Conservation (phyloP, 2,888 invertebrate species). For the Caenorhabditis sulstoni region DNA sequence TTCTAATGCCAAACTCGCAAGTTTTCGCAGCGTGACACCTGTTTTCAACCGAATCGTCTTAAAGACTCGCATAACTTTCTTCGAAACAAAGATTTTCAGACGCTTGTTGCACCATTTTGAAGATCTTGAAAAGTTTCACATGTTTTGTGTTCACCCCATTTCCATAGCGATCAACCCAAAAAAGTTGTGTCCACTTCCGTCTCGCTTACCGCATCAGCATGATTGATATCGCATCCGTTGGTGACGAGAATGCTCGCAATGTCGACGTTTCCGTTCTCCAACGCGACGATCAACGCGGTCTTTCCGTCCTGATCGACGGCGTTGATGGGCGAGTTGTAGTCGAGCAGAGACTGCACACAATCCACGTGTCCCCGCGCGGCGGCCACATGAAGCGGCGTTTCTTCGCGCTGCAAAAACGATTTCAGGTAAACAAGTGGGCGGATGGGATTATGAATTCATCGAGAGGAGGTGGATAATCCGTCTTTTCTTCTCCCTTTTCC, state of each 20-base stretch:
- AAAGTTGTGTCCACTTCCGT: too few species aligned
- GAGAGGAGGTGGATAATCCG: not conserved
- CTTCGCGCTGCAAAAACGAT: slow-evolving; percentile 82
- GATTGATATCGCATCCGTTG: slow-evolving; percentile 84
- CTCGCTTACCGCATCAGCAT: slow-evolving; percentile 78
- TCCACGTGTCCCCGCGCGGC: slow-evolving; percentile 83
- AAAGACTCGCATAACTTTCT: too few species aligned
- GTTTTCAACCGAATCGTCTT: too few species aligned
- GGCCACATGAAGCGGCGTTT: slow-evolving; percentile 83
- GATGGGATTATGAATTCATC: not conserved
- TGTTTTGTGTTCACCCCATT: too few species aligned
- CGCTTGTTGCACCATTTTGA: too few species aligned
- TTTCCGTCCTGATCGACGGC: slow-evolving; percentile 83
- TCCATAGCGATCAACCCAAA: too few species aligned
- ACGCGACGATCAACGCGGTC: slow-evolving; percentile 85
- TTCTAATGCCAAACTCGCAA: too few species aligned
- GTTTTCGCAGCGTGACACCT: too few species aligned
- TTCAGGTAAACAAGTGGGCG: not conserved
- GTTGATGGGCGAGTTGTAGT: slow-evolving; percentile 83
- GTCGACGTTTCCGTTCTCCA: slow-evolving; percentile 82
- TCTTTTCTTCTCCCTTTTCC: not conserved
- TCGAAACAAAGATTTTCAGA: too few species aligned
- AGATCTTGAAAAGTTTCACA: too few species aligned
- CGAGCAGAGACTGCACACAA: slow-evolving; percentile 83
- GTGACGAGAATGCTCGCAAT: slow-evolving; percentile 85